Evolutionary conservation across 2,888 invertebrate species (phyloP).

Genomic region (Lithophane semibrunnea): DNA sequence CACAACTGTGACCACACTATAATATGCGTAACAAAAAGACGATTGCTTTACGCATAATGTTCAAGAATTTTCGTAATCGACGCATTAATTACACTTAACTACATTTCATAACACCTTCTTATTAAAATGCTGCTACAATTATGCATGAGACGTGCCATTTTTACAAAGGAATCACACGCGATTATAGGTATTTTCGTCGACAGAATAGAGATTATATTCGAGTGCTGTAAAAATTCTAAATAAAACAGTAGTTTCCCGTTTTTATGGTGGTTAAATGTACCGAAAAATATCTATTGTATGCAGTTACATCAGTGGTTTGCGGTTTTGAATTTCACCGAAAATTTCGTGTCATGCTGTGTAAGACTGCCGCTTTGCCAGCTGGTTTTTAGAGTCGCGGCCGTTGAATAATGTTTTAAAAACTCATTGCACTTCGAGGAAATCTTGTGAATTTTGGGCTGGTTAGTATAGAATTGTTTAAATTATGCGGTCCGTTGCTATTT

Average conservation of each 20-base stretch:
- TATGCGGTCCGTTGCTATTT: slow-evolving; percentile 13
- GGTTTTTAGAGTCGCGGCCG: slow-evolving; percentile 5
- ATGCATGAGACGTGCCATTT: slow-evolving; percentile 41
- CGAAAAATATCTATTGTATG: slow-evolving; percentile 41
- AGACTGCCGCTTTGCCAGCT: slow-evolving; percentile 4
- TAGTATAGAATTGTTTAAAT: neutral
- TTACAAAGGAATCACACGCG: slow-evolving; percentile 17
- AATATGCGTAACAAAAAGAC: slow-evolving; percentile 15
- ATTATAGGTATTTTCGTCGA: slow-evolving; percentile 20
- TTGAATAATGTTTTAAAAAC: slow-evolving; percentile 21
- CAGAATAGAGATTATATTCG: slow-evolving; percentile 31
- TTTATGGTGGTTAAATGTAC: slow-evolving; percentile 38
- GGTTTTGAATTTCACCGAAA: slow-evolving; percentile 53
- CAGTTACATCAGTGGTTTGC: slow-evolving; percentile 53
- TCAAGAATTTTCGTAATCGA: slow-evolving; percentile 43
- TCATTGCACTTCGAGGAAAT: slow-evolving; percentile 17
- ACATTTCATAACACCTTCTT: slow-evolving; percentile 41
- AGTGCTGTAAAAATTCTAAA: slow-evolving; percentile 15
- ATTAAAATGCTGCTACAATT: slow-evolving; percentile 30
- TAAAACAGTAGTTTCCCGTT: slow-evolving; percentile 39
- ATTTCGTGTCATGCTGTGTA: slow-evolving; percentile 29
- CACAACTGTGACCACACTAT: neutral
- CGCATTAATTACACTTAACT: slow-evolving; percentile 33
- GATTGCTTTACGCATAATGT: slow-evolving; percentile 28
- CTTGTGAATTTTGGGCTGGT: slow-evolving; percentile 7